These are phyloP conservation scores for Rhagoletis pomonella DNA, from an alignment of 1,140 invertebrate genomes.

Conservation along the genomic window DNA sequence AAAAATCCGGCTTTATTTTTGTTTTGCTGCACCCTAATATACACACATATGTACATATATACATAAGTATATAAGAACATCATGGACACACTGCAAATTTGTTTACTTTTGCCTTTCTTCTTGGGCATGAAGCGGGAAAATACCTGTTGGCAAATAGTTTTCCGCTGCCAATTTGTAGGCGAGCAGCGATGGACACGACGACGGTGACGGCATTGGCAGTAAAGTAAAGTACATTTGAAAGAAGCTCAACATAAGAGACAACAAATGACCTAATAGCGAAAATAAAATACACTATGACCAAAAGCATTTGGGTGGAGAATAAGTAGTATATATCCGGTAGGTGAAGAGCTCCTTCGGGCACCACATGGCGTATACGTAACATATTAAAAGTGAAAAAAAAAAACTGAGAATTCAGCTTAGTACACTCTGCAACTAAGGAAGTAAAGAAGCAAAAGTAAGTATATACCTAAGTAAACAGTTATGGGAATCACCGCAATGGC, in stretches of 20 bases:
- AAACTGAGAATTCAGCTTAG: neutral
- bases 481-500: neutral
- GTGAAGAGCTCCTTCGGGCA: neutral
- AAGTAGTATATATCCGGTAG: neutral
- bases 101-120: neutral
- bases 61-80: neutral
- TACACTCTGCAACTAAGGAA: constrained; percentile 15
- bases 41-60: neutral
- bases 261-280: neutral
- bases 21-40: too few species aligned
- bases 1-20: too few species aligned
- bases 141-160: constrained; percentile 46
- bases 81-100: neutral
- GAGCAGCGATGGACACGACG: neutral
- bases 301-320: neutral
- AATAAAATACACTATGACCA: neutral
- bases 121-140: constrained; percentile 29
- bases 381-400: neutral
- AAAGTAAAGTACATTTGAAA: neutral
- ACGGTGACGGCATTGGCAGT: constrained; percentile 20
- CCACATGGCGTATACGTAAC: constrained; percentile 10
- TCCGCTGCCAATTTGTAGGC: constrained; percentile 31
- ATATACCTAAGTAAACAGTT: neutral
- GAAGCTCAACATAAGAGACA: neutral
- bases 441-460: neutral